Base-by-base conservation (phyloP, 37 sponge, comb jelly and placozoan species). In the Aplysina aerophoba region DNA sequence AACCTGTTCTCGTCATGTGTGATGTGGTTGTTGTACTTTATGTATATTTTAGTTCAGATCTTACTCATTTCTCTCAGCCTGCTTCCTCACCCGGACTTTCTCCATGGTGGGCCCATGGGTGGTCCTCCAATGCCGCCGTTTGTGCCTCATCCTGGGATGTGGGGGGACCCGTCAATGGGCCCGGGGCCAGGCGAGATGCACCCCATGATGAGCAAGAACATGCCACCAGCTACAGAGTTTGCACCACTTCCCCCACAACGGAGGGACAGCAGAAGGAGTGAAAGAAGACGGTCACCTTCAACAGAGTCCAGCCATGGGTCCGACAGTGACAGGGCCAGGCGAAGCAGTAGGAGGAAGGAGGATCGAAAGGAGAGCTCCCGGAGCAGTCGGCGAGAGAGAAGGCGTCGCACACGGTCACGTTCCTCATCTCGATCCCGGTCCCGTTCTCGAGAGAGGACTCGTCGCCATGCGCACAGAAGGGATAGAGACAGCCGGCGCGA, bases 111-210 rank as follows among this genome's bases (percentile, higher is more conserved):
- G 34, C 31, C 73, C 16, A 85, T 77, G 24, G 80, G 80, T 0
- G 73, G 71, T 0, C 28, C 37, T 13, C 85, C 64, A 24, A 85
- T 80, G 8, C 37, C 80, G 4, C 79, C 79, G 13, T 53, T 50
- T 38, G 41, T 63, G 4, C 85, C 72, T 6, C 81, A 74, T 73
- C 87, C 77, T 41, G 92, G 92, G 6, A 57, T 87, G 53, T 93
- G 94, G 50, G 50, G 50, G 94, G 94, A 93, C 74, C 88, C 90
- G 0, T 66, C 91, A 31, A 57, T 93, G 79, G 94, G 94, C 93
- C 93, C 5, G 80, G 86, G 21, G 5, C 64, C 64, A 44, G 33
- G 34, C 87, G 88, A 27, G 19, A 85, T 55, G 30, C 90, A 64
- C 86, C 84, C 8, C 64, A 44, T 31, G 50, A 75, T 24, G 33